phyloP scores from a whole-genome alignment of 2,888 invertebrate species.

The Clusia tigrina region DNA sequence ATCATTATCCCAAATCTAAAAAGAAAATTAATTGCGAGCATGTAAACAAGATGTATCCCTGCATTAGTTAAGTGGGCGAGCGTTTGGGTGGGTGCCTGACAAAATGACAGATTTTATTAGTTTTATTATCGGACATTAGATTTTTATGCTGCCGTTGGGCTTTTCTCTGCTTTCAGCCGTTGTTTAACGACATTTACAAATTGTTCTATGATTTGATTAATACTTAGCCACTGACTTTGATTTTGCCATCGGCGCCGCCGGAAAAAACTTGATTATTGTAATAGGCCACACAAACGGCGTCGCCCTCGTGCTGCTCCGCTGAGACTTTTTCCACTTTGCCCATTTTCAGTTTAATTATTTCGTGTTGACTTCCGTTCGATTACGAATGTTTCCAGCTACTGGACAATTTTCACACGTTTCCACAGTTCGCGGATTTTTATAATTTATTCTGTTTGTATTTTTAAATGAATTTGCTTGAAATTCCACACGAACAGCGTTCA shows the following conservation, averaged over 20 bases:
- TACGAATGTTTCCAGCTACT: too few species aligned
- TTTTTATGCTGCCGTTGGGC: too few species aligned
- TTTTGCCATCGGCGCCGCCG: constrained; percentile 64
- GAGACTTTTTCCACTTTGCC: constrained; percentile 52
- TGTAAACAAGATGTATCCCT: background rate
- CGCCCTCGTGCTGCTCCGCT: constrained; percentile 60
- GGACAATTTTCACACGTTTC: too few species aligned
- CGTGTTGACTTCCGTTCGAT: background rate
- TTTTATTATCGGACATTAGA: too few species aligned
- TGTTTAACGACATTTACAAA: background rate
- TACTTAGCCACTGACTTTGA: constrained; percentile 61
- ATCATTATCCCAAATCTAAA: constrained; percentile 61
- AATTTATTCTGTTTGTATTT: too few species aligned
- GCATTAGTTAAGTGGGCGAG: background rate
- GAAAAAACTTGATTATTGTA: constrained; percentile 55
- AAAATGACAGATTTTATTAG: background rate
- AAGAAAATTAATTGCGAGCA: constrained; percentile 22
- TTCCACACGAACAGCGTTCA: background rate
- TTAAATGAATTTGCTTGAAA: too few species aligned
- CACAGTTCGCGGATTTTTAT: too few species aligned
- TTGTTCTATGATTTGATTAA: background rate
- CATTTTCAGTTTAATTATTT: constrained; percentile 28
- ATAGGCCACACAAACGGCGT: constrained; percentile 57
- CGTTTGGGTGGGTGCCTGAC: background rate
- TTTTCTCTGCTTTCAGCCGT: too few species aligned